Evolutionary conservation across 1,140 invertebrate species (phyloP), one percentile per base, ranked within the genome.

Genomic region (Eciton burchellii): DNA sequence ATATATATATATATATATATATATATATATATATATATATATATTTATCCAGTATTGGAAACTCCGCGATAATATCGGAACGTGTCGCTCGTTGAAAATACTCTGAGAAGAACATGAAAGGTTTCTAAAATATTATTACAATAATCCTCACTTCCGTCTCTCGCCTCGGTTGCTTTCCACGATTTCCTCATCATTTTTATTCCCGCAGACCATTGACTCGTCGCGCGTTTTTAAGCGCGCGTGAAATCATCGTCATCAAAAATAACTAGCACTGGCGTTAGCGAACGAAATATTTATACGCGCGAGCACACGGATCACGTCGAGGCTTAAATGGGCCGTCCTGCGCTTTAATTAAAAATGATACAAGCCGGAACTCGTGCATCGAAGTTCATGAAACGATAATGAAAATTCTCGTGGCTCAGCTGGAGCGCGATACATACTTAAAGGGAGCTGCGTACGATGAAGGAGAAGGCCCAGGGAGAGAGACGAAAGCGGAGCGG

Each of bases 401-500:
- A 74, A 74, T 74, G 56, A 74, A 63, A 74, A 74, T 74, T 73
- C 43, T 14, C 43, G n/a, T 63, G 57, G 41, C 43, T 62, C 41
- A 62, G 71, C 16, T 19, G 21, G 43, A 73, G 26, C 21, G 29
- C 29, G 8, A 3, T 35, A 74, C 41, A 3, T 35, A 74, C 41
- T 74, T 24, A 45, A 47, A 29, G 24, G 19, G 4, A n/a, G 29
- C 6, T 6, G 35, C 35, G 26, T 45, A 62, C 43, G 19, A 60
- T 29, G n/a, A n/a, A 52, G 12, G n/a, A 21, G n/a, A 0, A 5
- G 21, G 5, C 14, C 35, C 12, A 52, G 16, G 14, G 16, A 49
- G 47, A 12, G 47, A 16, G 2, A 16, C 9, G 11, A 60, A 62
- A 11, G 19, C 26, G 45, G 24, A 26, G n/a, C 21, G 41, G 29